Conservation (phyloP, 2,888 invertebrate species). For the Epinotia bilunana region DNA sequence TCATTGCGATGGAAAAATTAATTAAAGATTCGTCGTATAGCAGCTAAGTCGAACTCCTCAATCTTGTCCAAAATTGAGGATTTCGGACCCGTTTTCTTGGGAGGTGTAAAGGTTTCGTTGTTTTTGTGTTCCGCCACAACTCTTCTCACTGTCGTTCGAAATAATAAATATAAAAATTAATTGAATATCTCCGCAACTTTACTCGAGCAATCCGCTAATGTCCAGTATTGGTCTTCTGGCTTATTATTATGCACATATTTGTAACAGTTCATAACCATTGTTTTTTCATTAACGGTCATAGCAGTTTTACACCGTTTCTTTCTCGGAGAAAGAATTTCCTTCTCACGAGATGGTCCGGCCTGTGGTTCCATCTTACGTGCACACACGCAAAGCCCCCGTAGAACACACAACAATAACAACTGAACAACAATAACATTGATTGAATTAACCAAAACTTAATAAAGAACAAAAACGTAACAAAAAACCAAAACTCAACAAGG, state of each 20-base stretch:
- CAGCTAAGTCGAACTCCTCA: constrained; percentile 7
- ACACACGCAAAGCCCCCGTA: too few species aligned
- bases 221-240: constrained; percentile 18
- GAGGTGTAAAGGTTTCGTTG: constrained; percentile 12
- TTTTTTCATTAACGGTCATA: constrained; percentile 25
- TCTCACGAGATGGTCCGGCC: background rate
- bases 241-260: constrained; percentile 16
- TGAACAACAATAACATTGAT: constrained; percentile 19
- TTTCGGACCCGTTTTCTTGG: constrained; percentile 30
- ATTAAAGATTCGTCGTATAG: constrained; percentile 22
- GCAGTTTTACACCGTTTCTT: constrained; percentile 20
- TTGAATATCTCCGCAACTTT: too few species aligned
- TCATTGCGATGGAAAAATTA: constrained; percentile 25
- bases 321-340: constrained; percentile 19
- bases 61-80: constrained; percentile 11
- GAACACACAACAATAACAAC: constrained; percentile 4
- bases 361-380: too few species aligned
- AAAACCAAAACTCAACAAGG: too few species aligned
- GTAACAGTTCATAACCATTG: constrained; percentile 29
- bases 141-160: constrained; percentile 32
- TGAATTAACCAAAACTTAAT: constrained; percentile 12
- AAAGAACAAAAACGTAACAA: too few species aligned
- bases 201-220: constrained; percentile 13
- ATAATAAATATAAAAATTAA: too few species aligned
- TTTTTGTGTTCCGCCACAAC: constrained; percentile 29